A percentile compares a stretch with the other conserved stretches of the same genome.
These are phyloP conservation scores for Lanius ludovicianus DNA, from an alignment of 2,113 vertebrate genomes.

Conservation along the genomic window DNA sequence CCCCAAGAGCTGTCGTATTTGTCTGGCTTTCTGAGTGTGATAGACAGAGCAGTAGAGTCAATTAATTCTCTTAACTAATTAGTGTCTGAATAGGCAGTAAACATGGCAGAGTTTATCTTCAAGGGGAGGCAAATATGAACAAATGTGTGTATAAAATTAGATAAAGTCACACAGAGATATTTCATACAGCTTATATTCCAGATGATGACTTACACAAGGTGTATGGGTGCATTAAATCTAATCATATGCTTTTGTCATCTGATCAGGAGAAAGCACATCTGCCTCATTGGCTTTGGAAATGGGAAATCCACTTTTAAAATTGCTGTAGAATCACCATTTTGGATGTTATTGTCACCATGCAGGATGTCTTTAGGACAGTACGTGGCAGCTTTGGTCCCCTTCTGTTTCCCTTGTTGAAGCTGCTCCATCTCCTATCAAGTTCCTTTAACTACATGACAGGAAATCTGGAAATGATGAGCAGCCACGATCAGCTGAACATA, in stretches of 20 bases:
- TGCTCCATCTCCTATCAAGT: not conserved
- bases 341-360: too few species aligned
- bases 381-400: not conserved
- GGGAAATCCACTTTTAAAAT: not conserved
- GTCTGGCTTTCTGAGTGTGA: not conserved
- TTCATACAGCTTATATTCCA: not conserved
- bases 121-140: not conserved
- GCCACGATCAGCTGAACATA: accelerated
- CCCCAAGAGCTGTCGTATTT: not conserved
- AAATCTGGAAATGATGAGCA: not conserved
- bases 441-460: not conserved
- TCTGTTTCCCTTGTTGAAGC: not conserved
- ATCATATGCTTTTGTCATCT: not conserved
- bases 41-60: not conserved
- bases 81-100: not conserved
- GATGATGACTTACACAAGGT: not conserved
- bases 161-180: not conserved
- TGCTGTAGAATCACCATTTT: not conserved
- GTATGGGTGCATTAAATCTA: not conserved
- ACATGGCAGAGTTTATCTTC: not conserved
- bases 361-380: not conserved
- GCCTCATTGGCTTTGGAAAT: not conserved
- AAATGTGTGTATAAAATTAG: not conserved
- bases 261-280: not conserved
- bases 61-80: not conserved